Evolutionary conservation across 2,797 vertebrate species (phyloP).

Genomic region (Myotis findleyi): DNA sequence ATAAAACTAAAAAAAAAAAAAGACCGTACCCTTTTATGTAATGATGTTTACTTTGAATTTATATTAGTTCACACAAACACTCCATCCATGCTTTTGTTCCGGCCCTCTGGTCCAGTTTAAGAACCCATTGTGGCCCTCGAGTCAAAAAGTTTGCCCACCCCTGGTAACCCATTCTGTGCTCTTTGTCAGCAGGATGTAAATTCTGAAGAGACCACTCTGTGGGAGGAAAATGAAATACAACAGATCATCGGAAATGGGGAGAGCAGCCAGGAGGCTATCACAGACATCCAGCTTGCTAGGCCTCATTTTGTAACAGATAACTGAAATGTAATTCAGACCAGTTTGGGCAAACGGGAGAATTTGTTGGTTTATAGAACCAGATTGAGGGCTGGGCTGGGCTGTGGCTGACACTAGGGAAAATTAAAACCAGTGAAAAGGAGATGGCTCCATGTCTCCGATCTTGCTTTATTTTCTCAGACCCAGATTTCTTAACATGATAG

Average conservation of each 20-base stretch:
- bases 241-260: neutral
- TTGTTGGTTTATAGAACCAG: neutral
- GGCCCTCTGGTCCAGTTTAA: too few relatives aligned
- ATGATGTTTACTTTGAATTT: too few relatives aligned
- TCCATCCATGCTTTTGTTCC: too few relatives aligned
- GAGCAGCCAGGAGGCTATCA: neutral
- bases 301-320: neutral
- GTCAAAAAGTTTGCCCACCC: too few relatives aligned
- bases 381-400: neutral
- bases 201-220: neutral
- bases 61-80: too few relatives aligned
- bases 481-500: neutral
- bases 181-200: neutral
- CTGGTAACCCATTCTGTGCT: neutral
- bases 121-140: too few relatives aligned
- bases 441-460: neutral
- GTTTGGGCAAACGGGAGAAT: neutral
- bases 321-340: constrained; percentile 1
- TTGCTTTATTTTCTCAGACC: constrained; percentile 23
- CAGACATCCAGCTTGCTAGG: neutral
- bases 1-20: too few relatives aligned
- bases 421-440: neutral
- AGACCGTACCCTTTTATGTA: too few relatives aligned
- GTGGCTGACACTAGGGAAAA: neutral
- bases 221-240: neutral